Conservation (phyloP, 1,140 invertebrate species). For the Cotesia glomerata region DNA sequence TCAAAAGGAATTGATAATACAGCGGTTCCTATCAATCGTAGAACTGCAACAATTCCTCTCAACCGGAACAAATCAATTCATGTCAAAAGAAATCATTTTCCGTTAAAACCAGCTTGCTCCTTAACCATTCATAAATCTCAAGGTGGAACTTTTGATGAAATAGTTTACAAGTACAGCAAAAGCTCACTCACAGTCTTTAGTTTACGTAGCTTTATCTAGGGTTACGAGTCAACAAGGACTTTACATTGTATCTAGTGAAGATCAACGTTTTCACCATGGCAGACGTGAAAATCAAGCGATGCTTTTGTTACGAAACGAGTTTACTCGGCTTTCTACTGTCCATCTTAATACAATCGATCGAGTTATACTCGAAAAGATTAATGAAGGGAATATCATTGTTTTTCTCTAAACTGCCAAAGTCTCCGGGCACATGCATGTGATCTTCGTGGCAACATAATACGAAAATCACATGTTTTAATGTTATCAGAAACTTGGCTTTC, state of each 20-base stretch:
- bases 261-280: too few species aligned
- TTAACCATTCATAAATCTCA: slow-evolving; percentile 38
- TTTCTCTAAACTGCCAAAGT: too few species aligned
- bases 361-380: too few species aligned
- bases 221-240: slow-evolving; percentile 46
- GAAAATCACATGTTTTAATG: neutral
- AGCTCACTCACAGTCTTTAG: slow-evolving; percentile 39
- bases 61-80: slow-evolving; percentile 15
- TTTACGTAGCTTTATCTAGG: slow-evolving; percentile 49
- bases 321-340: too few species aligned
- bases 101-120: slow-evolving; percentile 4
- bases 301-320: too few species aligned
- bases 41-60: slow-evolving; percentile 6
- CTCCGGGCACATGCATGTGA: neutral
- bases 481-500: neutral
- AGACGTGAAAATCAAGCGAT: too few species aligned
- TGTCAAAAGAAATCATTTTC: slow-evolving; percentile 23
- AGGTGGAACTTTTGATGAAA: slow-evolving; percentile 47
- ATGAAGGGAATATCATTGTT: too few species aligned
- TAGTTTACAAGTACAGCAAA: slow-evolving; percentile 48
- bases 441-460: neutral
- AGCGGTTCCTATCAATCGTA: slow-evolving; percentile 1
- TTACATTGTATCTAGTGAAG: slow-evolving; percentile 34
- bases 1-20: neutral
- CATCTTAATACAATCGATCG: too few species aligned